Base-by-base conservation (phyloP, 1,140 invertebrate species). In the Penaeus japonicus region DNA sequence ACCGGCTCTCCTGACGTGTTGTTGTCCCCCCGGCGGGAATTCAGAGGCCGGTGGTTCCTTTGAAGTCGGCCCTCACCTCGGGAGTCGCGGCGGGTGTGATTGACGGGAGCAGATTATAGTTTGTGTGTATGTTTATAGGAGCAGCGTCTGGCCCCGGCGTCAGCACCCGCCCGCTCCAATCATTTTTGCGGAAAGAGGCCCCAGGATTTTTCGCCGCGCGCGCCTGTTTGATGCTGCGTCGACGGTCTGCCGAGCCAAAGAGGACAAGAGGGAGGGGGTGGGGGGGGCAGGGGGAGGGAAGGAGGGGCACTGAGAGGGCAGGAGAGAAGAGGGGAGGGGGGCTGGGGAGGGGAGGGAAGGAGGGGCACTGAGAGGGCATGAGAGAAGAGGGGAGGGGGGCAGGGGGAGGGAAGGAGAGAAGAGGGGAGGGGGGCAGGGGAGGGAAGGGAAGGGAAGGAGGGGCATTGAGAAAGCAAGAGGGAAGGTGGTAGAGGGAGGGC, bases 91-190 rank as follows among this genome's bases (percentile, higher is more conserved):
- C 27, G 53, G 53, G 20, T 57, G 84, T 85, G 84, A 85, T 85
- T 85, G 84, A 85, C 84, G 77, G 27, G 53, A 55, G 24, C 73
- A 85, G 84, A 85, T 85, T 85, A 85, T 85, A 85, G 84, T 85
- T 85, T 85, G 84, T 85, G 73, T 85, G 84, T 85, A 85, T 85
- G 84, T 85, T 85, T 85, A 85, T 85, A 85, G 70, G 84, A 53
- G 73, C 30, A 53, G 73, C 30, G 73, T 85, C 73, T 85, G 75
- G 84, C 27, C 75, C 70, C 15, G 27, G 75, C 80, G 20, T 54
- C 54, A 12, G n/a, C 80, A 12, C 73, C 73, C 57, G 70, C 70
- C 70, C 27, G 70, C 70, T 73, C 70, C 27, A 73, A 73, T 27
- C 24, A 73, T 73, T 73, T 73, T 73, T 73, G 70, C 22, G 70